Percentiles rank a stretch among this genome's conserved stretches.
Conservation (phyloP, 2,113 vertebrate species). For the Oncorhynchus clarkii region DNA sequence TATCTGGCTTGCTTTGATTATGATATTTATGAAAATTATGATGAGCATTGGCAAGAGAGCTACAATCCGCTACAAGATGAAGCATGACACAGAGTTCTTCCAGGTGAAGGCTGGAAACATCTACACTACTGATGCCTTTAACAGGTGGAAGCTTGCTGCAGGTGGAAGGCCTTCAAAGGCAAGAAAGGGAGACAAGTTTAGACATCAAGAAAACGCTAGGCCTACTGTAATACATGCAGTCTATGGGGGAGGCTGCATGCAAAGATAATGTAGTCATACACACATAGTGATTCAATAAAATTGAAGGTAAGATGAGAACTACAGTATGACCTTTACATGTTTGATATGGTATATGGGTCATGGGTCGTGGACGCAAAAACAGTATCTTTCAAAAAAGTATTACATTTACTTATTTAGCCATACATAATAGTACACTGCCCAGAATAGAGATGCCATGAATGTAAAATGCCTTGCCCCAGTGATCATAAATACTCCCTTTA, state of each 20-base stretch:
- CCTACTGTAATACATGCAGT: slow-evolving; percentile 2
- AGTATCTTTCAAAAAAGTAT: too few relatives aligned
- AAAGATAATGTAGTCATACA: slow-evolving; percentile 9
- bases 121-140: slow-evolving; percentile 4
- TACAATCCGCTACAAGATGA: slow-evolving; percentile 10
- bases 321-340: background rate
- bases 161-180: slow-evolving; percentile 44
- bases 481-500: background rate
- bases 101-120: slow-evolving; percentile 10
- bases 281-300: background rate
- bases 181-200: slow-evolving; percentile 20
- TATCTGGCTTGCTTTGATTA: background rate
- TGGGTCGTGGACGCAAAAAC: too few relatives aligned
- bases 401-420: background rate
- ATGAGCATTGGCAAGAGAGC: slow-evolving; percentile 7
- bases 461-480: background rate
- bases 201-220: slow-evolving; percentile 18
- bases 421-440: background rate
- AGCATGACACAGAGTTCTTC: slow-evolving; percentile 3
- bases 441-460: background rate
- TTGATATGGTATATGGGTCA: background rate
- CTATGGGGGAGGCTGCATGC: slow-evolving; percentile 9
- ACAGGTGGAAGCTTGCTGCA: slow-evolving; percentile 51
- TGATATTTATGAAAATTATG: slow-evolving; percentile 7
- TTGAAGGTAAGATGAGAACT: background rate